Conservation (phyloP, 2,797 vertebrate species). For the Tangara arthus region DNA sequence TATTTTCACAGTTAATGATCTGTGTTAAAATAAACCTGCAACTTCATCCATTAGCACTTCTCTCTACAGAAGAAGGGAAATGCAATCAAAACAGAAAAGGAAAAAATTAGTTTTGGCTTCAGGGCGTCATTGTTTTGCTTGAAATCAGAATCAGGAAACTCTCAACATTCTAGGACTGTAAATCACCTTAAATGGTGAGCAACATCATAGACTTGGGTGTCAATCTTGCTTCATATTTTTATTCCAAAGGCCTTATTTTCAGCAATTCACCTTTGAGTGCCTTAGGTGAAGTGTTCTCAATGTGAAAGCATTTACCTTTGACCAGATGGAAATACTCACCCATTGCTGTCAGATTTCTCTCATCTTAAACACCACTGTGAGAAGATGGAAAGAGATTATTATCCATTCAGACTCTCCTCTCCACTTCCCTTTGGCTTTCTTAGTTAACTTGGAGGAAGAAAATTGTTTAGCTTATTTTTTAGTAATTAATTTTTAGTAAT, state of each 20-base stretch:
- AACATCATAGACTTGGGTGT: neutral
- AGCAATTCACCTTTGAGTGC: neutral
- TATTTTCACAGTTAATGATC: neutral
- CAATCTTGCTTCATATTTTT: neutral
- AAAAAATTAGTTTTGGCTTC: neutral
- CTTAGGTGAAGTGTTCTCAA: neutral
- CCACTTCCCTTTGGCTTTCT: neutral
- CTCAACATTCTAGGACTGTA: neutral
- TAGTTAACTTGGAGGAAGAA: neutral
- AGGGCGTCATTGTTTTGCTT: neutral
- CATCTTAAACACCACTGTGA: neutral
- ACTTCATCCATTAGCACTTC: neutral
- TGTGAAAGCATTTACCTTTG: neutral
- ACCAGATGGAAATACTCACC: neutral
- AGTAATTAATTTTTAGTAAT: neutral
- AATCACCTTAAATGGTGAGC: neutral
- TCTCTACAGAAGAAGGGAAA: neutral
- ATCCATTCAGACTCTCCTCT: neutral
- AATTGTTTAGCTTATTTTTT: neutral
- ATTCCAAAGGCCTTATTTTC: neutral
- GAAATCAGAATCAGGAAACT: neutral
- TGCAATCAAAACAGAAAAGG: neutral
- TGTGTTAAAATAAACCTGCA: neutral
- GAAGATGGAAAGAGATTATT: neutral
- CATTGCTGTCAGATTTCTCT: neutral